These are phyloP conservation scores for Gallinago solitaria DNA, from an alignment of 2,797 vertebrate species.

Conservation along the genomic window DNA sequence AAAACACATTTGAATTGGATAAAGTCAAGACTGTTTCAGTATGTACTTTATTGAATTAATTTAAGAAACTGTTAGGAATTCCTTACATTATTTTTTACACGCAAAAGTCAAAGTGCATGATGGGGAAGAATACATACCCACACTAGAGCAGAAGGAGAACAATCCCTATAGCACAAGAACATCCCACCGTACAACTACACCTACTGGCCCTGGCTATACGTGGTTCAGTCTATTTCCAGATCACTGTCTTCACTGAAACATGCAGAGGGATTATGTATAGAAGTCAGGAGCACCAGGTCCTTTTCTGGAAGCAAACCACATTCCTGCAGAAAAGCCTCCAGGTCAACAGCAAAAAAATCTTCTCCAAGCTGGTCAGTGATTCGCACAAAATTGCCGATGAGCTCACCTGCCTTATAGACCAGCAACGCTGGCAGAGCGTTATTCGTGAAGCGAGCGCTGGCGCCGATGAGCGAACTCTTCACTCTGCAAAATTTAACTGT, in stretches of 20 bases:
- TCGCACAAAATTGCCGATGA: slow-evolving; percentile 97
- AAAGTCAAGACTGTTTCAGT: background rate
- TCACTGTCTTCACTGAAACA: slow-evolving; percentile 93
- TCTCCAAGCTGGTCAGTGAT: slow-evolving; percentile 97
- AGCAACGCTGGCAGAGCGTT: slow-evolving; percentile 94
- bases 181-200: background rate
- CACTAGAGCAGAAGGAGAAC: background rate
- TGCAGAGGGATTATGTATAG: slow-evolving; percentile 83
- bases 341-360: slow-evolving; percentile 96
- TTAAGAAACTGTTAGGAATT: slow-evolving; percentile 32
- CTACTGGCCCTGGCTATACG: background rate
- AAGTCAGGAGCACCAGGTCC: slow-evolving; percentile 76
- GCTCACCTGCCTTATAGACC: slow-evolving; percentile 92
- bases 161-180: slow-evolving; percentile 35
- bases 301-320: slow-evolving; percentile 95
- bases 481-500: slow-evolving; percentile 94
- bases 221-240: slow-evolving; percentile 90
- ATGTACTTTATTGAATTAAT: slow-evolving; percentile 34
- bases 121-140: background rate
- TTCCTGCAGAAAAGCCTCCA: slow-evolving; percentile 94
- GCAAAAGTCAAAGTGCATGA: slow-evolving; percentile 18
- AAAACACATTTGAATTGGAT: background rate
- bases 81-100: background rate
- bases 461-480: slow-evolving; percentile 90
- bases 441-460: slow-evolving; percentile 89